Conservation (phyloP, 2,113 vertebrate genomes). For the Pteropus alecto region DNA sequence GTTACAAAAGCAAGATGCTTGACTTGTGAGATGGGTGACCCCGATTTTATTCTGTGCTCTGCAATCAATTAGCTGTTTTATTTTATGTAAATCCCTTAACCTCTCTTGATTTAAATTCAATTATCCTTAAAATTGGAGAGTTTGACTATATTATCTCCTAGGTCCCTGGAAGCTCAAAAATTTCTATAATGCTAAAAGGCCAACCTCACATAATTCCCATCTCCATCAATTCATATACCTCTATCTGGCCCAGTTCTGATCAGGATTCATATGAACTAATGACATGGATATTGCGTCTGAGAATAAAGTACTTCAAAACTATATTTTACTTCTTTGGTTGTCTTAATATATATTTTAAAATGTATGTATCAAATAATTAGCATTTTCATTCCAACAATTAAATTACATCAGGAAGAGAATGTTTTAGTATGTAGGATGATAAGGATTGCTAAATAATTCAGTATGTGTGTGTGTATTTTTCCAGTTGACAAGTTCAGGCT, state of each 20-base stretch:
- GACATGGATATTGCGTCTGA: background rate
- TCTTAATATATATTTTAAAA: slow-evolving; percentile 1
- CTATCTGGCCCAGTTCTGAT: background rate
- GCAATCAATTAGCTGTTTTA: slow-evolving; percentile 22
- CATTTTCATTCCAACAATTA: background rate
- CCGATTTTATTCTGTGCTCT: background rate
- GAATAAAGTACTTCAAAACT: background rate
- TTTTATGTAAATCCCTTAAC: slow-evolving; percentile 43
- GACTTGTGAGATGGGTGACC: background rate
- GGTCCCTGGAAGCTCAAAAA: slow-evolving; percentile 42
- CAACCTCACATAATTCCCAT: background rate
- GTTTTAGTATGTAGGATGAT: background rate
- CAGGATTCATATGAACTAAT: background rate
- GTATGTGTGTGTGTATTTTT: background rate
- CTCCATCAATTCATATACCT: background rate
- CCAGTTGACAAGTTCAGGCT: background rate
- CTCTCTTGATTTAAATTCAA: slow-evolving; percentile 58
- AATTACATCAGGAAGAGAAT: background rate
- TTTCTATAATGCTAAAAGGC: background rate
- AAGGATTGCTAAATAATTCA: background rate
- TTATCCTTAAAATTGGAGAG: slow-evolving; percentile 59
- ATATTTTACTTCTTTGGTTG: background rate
- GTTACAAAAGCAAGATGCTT: background rate
- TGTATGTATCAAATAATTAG: background rate
- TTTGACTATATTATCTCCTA: slow-evolving; percentile 40